A percentile compares a stretch with the other conserved stretches of the same genome.
Evolutionary conservation across 2,113 vertebrate species (phyloP).

Genomic region (Apteryx mantelli): DNA sequence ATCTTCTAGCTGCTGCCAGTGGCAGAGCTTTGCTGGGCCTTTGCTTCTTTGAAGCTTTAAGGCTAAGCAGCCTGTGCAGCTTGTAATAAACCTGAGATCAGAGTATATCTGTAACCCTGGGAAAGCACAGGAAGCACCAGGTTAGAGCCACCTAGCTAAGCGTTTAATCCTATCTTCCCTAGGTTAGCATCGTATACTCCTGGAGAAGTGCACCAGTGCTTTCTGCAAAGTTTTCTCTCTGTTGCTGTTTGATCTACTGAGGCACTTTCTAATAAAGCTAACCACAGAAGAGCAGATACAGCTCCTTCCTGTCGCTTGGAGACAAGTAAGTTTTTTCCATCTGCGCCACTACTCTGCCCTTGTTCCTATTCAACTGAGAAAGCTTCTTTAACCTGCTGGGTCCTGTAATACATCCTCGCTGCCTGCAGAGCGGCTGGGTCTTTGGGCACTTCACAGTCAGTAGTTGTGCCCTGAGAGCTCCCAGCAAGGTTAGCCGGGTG

Average conservation of each 20-base stretch:
- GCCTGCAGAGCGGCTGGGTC: background rate
- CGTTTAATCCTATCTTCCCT: background rate
- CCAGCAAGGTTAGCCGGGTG: background rate
- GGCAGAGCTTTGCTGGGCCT: background rate
- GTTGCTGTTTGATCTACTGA: background rate
- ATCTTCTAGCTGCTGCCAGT: background rate
- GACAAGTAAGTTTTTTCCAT: background rate
- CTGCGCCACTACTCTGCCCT: background rate
- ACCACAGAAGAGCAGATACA: background rate
- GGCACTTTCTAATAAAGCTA: background rate
- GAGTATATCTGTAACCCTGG: background rate
- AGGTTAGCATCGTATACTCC: background rate
- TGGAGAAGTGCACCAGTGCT: background rate
- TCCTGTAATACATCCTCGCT: background rate
- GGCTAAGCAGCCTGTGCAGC: background rate
- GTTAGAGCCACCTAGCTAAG: background rate
- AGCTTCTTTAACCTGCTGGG: background rate
- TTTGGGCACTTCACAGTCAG: accelerated
- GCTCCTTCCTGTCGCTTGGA: background rate
- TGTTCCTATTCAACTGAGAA: background rate
- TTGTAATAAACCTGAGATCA: background rate
- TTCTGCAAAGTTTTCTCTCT: background rate
- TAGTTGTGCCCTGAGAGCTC: background rate
- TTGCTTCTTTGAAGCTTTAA: background rate
- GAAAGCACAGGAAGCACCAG: background rate